A percentile compares a stretch with the other conserved stretches of the same genome.
Conservation (phyloP, 2,113 vertebrate genomes). For the Eudyptes chrysolophus region DNA sequence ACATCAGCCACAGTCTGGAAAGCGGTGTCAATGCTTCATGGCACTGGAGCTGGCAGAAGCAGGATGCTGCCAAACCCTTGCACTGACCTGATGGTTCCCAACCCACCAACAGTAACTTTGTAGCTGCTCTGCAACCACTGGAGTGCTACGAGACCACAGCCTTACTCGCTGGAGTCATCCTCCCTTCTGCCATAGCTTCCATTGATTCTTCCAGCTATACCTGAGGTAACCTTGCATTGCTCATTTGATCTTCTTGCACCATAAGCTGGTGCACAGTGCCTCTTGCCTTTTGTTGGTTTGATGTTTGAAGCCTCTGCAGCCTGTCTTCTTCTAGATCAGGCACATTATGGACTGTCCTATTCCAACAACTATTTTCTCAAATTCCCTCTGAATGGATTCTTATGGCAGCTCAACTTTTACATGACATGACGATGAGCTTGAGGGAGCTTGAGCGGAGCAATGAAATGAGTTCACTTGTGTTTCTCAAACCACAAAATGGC, state of each 20-base stretch:
- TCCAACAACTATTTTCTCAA: not conserved
- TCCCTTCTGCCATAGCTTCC: not conserved
- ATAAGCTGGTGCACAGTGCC: not conserved
- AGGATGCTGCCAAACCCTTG: not conserved
- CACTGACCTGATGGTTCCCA: not conserved
- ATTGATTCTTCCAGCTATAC: not conserved
- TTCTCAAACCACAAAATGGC: not conserved
- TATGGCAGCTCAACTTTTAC: not conserved
- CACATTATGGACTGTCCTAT: not conserved
- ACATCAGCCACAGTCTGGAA: not conserved
- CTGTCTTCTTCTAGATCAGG: not conserved
- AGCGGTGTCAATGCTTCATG: not conserved
- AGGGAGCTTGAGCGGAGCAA: not conserved
- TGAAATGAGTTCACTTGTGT: not conserved
- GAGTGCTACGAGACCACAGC: not conserved
- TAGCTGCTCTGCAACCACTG: not conserved
- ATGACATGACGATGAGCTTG: not conserved
- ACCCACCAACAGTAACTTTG: not conserved
- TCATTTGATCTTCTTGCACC: not conserved
- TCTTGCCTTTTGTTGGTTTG: not conserved
- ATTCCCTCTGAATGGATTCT: not conserved
- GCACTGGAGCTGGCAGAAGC: not conserved
- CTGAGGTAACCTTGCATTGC: not conserved
- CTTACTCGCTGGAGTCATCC: fast-evolving
- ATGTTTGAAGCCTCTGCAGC: not conserved